Evolutionary conservation across 2,888 invertebrate species (phyloP).

Genomic region (Druceiella hillmani): DNA sequence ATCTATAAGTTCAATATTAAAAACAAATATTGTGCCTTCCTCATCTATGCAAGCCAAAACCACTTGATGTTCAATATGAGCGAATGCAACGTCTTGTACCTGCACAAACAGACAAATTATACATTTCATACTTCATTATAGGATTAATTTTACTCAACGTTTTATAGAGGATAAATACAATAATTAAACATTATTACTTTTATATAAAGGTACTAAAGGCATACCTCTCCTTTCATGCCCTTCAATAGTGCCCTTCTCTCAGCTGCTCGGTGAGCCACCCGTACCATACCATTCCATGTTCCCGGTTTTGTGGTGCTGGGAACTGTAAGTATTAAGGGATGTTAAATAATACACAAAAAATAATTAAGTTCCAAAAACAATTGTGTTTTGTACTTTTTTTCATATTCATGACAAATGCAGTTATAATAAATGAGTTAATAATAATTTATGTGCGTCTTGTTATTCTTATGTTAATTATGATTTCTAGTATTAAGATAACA

Average conservation of each 20-base stretch:
- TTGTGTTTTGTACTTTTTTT: no score
- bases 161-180: no score
- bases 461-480: no score
- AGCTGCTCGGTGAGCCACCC: constrained; percentile 74
- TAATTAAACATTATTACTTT: no score
- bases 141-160: no score
- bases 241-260: constrained; percentile 76
- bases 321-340: constrained; percentile 28
- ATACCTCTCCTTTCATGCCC: constrained; percentile 69
- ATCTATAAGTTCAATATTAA: constrained; percentile 63
- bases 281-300: constrained; percentile 66
- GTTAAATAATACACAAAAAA: constrained; percentile 6
- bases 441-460: no score
- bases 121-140: no score
- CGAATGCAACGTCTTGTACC: constrained; percentile 90
- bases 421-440: no score
- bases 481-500: no score
- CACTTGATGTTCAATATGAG: constrained; percentile 70
- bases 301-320: constrained; percentile 39
- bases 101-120: no score
- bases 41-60: constrained; percentile 86
- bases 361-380: constrained; percentile 5
- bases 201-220: no score
- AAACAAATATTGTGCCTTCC: constrained; percentile 75
- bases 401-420: no score